Percentiles rank a stretch among this genome's conserved stretches.
Evolutionary conservation across 2,888 invertebrate genomes (phyloP).

Genomic region (Parnassius smintheus): DNA sequence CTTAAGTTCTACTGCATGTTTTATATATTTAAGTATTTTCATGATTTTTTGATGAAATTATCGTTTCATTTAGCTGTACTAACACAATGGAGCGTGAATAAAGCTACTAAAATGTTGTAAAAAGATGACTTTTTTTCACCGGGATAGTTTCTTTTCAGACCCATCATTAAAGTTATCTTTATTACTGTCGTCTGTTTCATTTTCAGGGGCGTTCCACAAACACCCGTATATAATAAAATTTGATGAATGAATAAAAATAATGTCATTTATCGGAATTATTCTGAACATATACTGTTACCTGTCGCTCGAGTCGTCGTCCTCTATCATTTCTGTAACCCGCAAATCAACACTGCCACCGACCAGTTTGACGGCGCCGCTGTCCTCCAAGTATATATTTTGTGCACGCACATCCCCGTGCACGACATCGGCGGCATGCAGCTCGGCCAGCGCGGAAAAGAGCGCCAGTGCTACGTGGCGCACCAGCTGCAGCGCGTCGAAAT

Average conservation of each 20-base stretch:
- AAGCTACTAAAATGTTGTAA: too few relatives aligned
- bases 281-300: constrained; percentile 47
- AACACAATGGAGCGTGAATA: too few relatives aligned
- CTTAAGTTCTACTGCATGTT: too few relatives aligned
- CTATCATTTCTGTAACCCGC: constrained; percentile 81
- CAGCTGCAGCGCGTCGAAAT: constrained; percentile 56
- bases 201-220: too few relatives aligned
- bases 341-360: constrained; percentile 87
- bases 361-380: constrained; percentile 81
- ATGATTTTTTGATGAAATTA: too few relatives aligned
- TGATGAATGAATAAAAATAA: background rate
- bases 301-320: constrained; percentile 61
- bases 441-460: constrained; percentile 87
- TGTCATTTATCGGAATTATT: background rate
- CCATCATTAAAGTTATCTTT: too few relatives aligned
- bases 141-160: too few relatives aligned
- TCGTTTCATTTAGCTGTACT: too few relatives aligned
- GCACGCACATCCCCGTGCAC: constrained; percentile 91
- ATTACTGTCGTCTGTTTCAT: too few relatives aligned
- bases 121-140: too few relatives aligned
- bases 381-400: constrained; percentile 87
- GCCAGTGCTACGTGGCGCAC: constrained; percentile 86
- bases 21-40: too few relatives aligned
- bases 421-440: constrained; percentile 90
- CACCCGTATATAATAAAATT: background rate